Evolutionary conservation across 2,888 invertebrate species (phyloP).

Genomic region (Drosophila mayaguana): DNA sequence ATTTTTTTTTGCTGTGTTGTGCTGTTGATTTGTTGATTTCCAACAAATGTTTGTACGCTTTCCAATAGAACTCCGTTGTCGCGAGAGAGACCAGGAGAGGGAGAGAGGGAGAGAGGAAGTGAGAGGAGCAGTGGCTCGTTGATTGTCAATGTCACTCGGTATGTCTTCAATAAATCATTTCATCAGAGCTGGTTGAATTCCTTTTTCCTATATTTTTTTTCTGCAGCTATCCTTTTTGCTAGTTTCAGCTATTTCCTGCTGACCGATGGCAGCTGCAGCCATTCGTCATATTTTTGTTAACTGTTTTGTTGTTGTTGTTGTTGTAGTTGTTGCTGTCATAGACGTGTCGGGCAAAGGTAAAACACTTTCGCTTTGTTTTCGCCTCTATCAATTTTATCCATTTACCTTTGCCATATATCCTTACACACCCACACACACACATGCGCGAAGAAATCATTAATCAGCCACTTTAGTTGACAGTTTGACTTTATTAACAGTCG

Average conservation of each 20-base stretch:
- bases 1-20: constrained; percentile 20
- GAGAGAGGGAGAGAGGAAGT: neutral
- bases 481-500: constrained; percentile 53
- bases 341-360: constrained; percentile 13
- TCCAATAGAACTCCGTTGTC: constrained; percentile 45
- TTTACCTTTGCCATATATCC: constrained; percentile 18
- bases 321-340: constrained; percentile 29
- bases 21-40: constrained; percentile 74
- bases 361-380: constrained; percentile 27
- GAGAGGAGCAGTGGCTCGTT: constrained; percentile 12
- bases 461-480: constrained; percentile 39
- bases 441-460: constrained; percentile 36
- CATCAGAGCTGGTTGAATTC: constrained; percentile 29
- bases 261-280: constrained; percentile 36
- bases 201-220: constrained; percentile 15
- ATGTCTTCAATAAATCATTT: constrained; percentile 57
- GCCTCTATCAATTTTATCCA: constrained; percentile 22
- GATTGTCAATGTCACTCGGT: constrained; percentile 46
- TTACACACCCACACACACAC: constrained; percentile 6
- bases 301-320: constrained; percentile 6
- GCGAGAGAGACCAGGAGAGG: neutral
- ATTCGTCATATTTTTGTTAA: constrained; percentile 54
- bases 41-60: constrained; percentile 73
- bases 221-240: constrained; percentile 28
- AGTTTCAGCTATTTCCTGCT: constrained; percentile 39